Percentiles rank a stretch among this genome's conserved stretches.
phyloP scores from a whole-genome alignment of 64 coral and sea anemone species.

The Pocillopora damicornis region DNA sequence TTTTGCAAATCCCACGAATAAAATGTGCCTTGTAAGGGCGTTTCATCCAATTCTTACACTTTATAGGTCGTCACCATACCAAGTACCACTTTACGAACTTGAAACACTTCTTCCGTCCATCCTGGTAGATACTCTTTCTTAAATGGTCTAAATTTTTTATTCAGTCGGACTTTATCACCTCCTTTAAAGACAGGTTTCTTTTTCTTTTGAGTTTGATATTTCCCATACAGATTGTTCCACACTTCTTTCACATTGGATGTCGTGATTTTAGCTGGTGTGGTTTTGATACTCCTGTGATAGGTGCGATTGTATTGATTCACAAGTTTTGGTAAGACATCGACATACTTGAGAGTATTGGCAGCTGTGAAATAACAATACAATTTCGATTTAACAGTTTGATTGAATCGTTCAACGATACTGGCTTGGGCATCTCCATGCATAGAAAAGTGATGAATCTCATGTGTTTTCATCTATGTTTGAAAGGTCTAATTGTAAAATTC shows the following conservation, averaged over 20 bases:
- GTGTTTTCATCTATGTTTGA: neutral
- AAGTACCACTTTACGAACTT: too few relatives aligned
- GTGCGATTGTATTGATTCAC: conserved; percentile 9
- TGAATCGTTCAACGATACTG: conserved; percentile 39
- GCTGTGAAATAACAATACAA: conserved; percentile 11
- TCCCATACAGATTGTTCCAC: too few relatives aligned
- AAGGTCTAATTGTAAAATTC: conserved; percentile 48
- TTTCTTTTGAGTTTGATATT: neutral
- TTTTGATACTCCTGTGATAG: conserved; percentile 41
- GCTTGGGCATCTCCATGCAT: conserved; percentile 40
- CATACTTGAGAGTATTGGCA: neutral
- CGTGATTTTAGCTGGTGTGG: neutral
- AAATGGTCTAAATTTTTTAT: too few relatives aligned
- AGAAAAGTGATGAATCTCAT: conserved; percentile 32
- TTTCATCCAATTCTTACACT: conserved; percentile 40
- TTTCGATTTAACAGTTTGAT: conserved; percentile 42
- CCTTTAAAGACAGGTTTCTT: neutral
- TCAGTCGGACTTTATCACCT: neutral
- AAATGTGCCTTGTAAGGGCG: neutral
- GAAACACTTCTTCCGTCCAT: too few relatives aligned
- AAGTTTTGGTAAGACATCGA: conserved; percentile 4
- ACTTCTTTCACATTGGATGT: neutral
- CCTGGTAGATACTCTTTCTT: too few relatives aligned
- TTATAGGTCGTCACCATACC: too few relatives aligned
- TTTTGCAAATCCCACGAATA: conserved; percentile 25